Percentiles rank a stretch among this genome's conserved stretches.
Evolutionary conservation across 2,113 vertebrate species (phyloP).

Genomic region (Alectura lathami): DNA sequence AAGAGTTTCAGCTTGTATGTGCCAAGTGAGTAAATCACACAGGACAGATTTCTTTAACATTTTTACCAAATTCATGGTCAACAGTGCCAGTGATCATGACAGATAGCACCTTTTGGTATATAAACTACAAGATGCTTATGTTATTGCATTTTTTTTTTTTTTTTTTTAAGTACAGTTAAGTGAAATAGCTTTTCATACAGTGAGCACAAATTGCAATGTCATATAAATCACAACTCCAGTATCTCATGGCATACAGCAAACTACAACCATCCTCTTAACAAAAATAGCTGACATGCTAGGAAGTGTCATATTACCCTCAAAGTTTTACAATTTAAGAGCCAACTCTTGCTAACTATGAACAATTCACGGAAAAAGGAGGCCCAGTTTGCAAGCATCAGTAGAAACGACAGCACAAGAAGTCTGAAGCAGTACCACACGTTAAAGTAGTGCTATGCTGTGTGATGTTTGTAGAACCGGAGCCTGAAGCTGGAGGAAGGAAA

Average conservation of each 20-base stretch:
- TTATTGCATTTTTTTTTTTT: conserved; percentile 37
- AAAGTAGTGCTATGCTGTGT: background rate
- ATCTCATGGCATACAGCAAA: background rate
- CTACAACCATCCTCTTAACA: background rate
- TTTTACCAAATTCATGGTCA: conserved; percentile 4
- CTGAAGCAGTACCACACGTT: background rate
- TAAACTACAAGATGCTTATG: background rate
- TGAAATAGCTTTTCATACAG: background rate
- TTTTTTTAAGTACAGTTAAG: background rate
- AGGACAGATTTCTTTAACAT: background rate
- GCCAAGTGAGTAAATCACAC: background rate
- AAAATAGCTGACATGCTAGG: background rate
- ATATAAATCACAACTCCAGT: background rate
- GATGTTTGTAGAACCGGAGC: background rate
- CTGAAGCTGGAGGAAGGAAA: background rate
- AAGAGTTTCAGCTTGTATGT: background rate
- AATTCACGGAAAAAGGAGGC: background rate
- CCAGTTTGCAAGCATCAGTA: background rate
- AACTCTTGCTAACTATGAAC: background rate
- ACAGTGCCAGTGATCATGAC: background rate
- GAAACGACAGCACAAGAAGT: background rate
- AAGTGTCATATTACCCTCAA: background rate
- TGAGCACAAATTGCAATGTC: background rate
- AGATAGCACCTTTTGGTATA: conserved; percentile 29
- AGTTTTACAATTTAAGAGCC: background rate